Conservation (phyloP, 1,140 invertebrate species). For the Tribolium castaneum region DNA sequence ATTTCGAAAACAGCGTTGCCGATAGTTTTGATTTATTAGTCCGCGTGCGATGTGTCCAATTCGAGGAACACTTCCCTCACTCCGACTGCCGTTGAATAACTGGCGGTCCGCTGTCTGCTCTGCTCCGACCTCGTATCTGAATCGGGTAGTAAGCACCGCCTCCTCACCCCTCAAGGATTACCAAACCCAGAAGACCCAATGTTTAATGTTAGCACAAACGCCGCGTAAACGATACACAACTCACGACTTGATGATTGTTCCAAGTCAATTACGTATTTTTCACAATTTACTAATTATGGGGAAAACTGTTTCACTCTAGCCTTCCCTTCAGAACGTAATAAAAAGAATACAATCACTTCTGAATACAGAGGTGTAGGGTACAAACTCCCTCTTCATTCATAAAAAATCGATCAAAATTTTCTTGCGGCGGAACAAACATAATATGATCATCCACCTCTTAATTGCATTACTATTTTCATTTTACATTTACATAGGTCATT, state of each 20-base stretch:
- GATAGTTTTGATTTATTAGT: not conserved
- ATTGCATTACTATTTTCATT: too few relatives aligned
- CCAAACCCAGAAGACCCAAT: not conserved
- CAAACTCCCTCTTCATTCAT: too few relatives aligned
- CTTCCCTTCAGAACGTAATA: too few relatives aligned
- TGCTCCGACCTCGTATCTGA: slow-evolving; percentile 48
- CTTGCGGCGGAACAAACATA: too few relatives aligned
- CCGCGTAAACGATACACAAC: not conserved
- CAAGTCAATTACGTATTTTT: too few relatives aligned
- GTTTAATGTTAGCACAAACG: not conserved
- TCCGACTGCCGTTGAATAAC: slow-evolving; percentile 56
- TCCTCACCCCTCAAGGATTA: slow-evolving; percentile 52
- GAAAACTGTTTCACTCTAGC: too few relatives aligned
- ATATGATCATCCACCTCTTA: too few relatives aligned
- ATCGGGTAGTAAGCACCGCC: slow-evolving; percentile 55
- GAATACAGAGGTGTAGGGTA: too few relatives aligned
- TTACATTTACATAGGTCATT: too few relatives aligned
- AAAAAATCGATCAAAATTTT: too few relatives aligned
- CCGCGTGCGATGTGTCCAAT: slow-evolving; percentile 19
- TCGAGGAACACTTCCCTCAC: slow-evolving; percentile 8
- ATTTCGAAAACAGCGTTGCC: slow-evolving; percentile 11
- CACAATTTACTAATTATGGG: too few relatives aligned
- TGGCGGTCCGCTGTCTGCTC: slow-evolving; percentile 61
- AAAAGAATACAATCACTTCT: too few relatives aligned
- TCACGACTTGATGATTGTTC: not conserved